phyloP scores from a whole-genome alignment of 2,888 invertebrate genomes.

The Cynaeus angustus region DNA sequence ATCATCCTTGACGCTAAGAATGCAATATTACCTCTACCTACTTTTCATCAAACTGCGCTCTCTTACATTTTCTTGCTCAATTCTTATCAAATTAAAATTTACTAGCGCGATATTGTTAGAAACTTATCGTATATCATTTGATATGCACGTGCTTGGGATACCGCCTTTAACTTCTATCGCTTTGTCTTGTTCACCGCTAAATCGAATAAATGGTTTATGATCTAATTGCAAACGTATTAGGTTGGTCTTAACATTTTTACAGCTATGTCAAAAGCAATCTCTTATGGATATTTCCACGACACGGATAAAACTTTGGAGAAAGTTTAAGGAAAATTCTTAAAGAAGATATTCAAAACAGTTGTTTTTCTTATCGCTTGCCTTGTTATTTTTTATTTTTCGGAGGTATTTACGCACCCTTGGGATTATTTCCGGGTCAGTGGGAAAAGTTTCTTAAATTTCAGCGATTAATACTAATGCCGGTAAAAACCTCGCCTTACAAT shows the following conservation, averaged over 20 bases:
- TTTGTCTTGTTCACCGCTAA: background rate
- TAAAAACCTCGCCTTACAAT: no score
- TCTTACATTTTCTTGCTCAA: constrained; percentile 62
- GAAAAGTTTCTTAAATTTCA: background rate
- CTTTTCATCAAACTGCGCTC: constrained; percentile 64
- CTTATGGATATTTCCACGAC: no score
- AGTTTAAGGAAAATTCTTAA: background rate
- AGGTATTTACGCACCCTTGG: constrained; percentile 9
- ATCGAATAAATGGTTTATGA: background rate
- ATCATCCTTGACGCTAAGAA: constrained; percentile 69
- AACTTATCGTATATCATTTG: constrained; percentile 57
- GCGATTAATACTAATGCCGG: constrained; percentile 10
- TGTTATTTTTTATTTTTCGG: constrained; percentile 13
- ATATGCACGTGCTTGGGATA: constrained; percentile 55
- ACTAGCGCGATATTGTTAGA: constrained; percentile 58
- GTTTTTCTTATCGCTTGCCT: constrained; percentile 16
- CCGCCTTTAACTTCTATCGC: constrained; percentile 24
- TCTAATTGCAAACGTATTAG: constrained; percentile 15
- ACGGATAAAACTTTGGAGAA: no score
- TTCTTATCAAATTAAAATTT: constrained; percentile 69
- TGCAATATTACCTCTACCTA: constrained; percentile 66
- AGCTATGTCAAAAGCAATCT: no score
- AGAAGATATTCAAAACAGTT: constrained; percentile 18
- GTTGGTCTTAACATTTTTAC: background rate
- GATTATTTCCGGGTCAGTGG: constrained; percentile 7